Conservation (phyloP, 2,113 vertebrate species). For the Seriola rivoliana region DNA sequence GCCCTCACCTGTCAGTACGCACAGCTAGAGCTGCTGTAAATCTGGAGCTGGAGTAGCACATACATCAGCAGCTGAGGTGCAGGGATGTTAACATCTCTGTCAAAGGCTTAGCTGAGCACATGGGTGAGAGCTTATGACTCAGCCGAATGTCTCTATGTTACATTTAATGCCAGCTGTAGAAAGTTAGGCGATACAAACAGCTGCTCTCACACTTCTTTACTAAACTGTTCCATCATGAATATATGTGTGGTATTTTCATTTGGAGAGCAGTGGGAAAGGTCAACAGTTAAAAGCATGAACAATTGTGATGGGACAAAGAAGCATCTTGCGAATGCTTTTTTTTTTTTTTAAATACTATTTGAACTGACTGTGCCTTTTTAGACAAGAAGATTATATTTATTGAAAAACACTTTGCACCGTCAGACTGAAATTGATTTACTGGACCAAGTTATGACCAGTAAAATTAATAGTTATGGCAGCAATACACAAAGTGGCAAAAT, state of each 20-base stretch:
- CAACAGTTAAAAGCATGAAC: neutral
- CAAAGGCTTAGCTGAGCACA: constrained; percentile 43
- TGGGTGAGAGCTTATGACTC: constrained; percentile 34
- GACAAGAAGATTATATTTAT: constrained; percentile 22
- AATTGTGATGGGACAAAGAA: neutral
- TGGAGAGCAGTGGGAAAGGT: neutral
- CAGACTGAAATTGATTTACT: constrained; percentile 34
- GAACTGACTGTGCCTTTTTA: too few relatives aligned
- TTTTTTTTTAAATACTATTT: neutral
- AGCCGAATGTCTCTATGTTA: constrained; percentile 56
- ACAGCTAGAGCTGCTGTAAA: neutral
- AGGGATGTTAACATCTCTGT: constrained; percentile 13
- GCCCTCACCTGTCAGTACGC: neutral
- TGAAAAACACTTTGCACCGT: constrained; percentile 23
- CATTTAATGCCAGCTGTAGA: constrained; percentile 35
- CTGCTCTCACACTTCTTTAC: neutral
- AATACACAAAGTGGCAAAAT: constrained; percentile 53
- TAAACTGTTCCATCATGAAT: neutral
- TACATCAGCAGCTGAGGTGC: neutral
- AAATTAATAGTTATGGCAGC: constrained; percentile 41
- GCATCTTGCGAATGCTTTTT: too few relatives aligned
- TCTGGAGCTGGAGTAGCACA: neutral
- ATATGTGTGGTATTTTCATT: neutral
- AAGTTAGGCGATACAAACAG: neutral
- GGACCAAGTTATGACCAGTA: neutral